Evolutionary conservation across 2,888 invertebrate genomes (phyloP), one percentile per base, ranked within the genome.

Genomic region (Ditylenchus weischeri): DNA sequence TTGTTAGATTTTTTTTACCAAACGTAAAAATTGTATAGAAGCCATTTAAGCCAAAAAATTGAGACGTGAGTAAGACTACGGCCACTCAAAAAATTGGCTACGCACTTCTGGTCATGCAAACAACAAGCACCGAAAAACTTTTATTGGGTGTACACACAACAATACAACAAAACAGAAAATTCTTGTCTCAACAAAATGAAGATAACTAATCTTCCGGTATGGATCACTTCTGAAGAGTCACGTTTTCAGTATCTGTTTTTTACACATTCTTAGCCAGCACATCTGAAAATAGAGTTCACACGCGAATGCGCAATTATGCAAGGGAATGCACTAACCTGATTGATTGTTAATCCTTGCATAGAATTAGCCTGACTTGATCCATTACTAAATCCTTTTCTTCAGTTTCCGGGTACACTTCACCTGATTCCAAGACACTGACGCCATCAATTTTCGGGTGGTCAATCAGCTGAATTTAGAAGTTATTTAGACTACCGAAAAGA

Each of bases 351-450:
- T 49, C 62, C 78, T 77, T 36, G 70, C 75, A 47, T 66, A 68
- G n/a, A 76, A 69, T 71, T 43, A n/a, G n/a, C n/a, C n/a, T n/a
- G n/a, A n/a, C n/a, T n/a, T 76, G 73, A 19, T 76, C 75, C 48
- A 75, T 47, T n/a, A 67, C 43, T 29, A 58, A 19, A 35, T 57
- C 70, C 4, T 35, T 23, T 18, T 66, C 51, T n/a, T 47, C 29
- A 36, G 47, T 57, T 5, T 50, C 50, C 29, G 49, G 19, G 1
- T 66, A 63, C 21, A 13, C 29, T 7, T 36, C 48, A n/a, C 43
- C 47, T 36, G 13, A 51, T 51, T 51, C 51, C 51, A 13, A 51
- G 51, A 6, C 51, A 51, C 51, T 50, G 8, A 51, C 21, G 21
- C 71, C 71, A 38, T 50, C 62, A 15, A 47, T 43, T 18, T 54